Evolutionary conservation across 2,888 invertebrate species (phyloP).

Genomic region (Trilocha varians): DNA sequence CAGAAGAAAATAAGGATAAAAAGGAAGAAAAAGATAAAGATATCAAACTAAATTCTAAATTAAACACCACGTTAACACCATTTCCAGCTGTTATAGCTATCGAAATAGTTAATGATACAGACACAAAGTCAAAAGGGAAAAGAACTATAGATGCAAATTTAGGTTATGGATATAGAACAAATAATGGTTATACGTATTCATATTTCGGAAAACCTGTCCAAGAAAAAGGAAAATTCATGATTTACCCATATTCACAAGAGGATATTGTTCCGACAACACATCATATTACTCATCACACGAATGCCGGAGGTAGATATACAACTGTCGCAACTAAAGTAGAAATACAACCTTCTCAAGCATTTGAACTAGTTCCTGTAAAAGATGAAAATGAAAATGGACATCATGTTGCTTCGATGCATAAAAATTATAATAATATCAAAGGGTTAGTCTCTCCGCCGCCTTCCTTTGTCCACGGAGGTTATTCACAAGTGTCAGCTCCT

Average conservation of each 20-base stretch:
- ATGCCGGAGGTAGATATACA: conserved; percentile 23
- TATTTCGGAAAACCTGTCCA: conserved; percentile 60
- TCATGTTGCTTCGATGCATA: conserved; percentile 10
- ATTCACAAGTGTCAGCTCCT: conserved; percentile 11
- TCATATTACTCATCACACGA: conserved; percentile 18
- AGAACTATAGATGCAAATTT: conserved; percentile 82
- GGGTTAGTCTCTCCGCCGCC: conserved; percentile 33
- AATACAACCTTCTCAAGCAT: conserved; percentile 74
- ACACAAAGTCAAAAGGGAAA: conserved; percentile 71
- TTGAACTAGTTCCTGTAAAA: conserved; percentile 53
- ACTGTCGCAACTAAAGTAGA: conserved; percentile 54
- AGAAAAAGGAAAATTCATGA: conserved; percentile 72
- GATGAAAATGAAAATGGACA: conserved; percentile 46
- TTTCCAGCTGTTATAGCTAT: conserved; percentile 75
- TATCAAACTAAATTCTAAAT: conserved; percentile 17
- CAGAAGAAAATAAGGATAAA: conserved; percentile 32
- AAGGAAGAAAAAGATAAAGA: conserved; percentile 22
- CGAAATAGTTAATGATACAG: conserved; percentile 74
- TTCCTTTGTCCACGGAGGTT: conserved; percentile 14
- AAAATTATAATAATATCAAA: conserved; percentile 32
- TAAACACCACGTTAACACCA: no score
- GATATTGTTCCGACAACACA: conserved; percentile 62
- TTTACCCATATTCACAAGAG: conserved; percentile 81
- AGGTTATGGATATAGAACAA: conserved; percentile 78
- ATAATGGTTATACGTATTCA: conserved; percentile 64